Conservation (phyloP, 2,797 vertebrate species). For the Pelochelys cantorii region DNA sequence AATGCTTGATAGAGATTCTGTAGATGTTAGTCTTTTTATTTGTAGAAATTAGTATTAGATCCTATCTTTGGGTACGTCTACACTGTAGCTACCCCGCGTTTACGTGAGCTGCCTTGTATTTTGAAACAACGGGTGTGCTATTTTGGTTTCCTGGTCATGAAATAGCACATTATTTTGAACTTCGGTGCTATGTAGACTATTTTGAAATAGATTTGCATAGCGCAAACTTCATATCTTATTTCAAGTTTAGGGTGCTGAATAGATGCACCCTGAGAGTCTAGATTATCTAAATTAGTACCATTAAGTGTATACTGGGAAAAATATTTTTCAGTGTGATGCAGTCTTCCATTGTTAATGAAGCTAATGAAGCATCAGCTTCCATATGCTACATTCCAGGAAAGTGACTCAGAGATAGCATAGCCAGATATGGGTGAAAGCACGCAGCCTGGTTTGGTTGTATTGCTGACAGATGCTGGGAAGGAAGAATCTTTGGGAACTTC, state of each 20-base stretch:
- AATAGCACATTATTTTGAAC: too few relatives aligned
- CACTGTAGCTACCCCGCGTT: too few relatives aligned
- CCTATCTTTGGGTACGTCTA: too few relatives aligned
- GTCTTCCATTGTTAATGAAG: slow-evolving; percentile 31
- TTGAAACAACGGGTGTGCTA: too few relatives aligned
- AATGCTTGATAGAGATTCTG: too few relatives aligned
- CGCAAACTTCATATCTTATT: too few relatives aligned
- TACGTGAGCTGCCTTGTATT: too few relatives aligned
- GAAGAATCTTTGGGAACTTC: slow-evolving; percentile 16
- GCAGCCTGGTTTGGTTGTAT: slow-evolving; percentile 1
- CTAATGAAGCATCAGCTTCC: slow-evolving; percentile 47
- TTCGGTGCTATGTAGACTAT: too few relatives aligned
- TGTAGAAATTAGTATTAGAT: slow-evolving; percentile 44
- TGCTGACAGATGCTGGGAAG: background rate
- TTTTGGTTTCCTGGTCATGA: too few relatives aligned
- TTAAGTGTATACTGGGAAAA: slow-evolving; percentile 26
- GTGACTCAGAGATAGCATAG: slow-evolving; percentile 55
- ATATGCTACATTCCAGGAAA: slow-evolving; percentile 50
- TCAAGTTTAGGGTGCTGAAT: too few relatives aligned
- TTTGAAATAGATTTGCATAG: too few relatives aligned
- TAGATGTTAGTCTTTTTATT: slow-evolving; percentile 41
- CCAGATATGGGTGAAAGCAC: slow-evolving; percentile 13
- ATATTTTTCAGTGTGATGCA: slow-evolving; percentile 18
- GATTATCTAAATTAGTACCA: slow-evolving; percentile 36
- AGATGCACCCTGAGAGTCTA: too few relatives aligned